These are phyloP conservation scores for Epirrhoe alternata DNA, from an alignment of 2,888 invertebrate genomes.

Conservation along the genomic window DNA sequence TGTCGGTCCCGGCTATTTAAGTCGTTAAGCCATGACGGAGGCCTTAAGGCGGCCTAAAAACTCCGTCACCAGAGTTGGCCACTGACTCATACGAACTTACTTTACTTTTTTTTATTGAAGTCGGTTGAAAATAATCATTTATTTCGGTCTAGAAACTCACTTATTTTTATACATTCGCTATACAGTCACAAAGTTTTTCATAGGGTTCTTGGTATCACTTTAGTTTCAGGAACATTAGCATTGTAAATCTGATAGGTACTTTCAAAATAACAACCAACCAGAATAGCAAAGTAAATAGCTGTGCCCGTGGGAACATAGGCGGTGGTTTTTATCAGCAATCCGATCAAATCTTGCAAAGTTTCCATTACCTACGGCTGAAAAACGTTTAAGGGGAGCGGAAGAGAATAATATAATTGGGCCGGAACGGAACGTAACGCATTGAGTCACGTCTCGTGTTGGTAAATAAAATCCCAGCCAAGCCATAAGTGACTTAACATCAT, in stretches of 20 bases:
- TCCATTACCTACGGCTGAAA: conserved; percentile 47
- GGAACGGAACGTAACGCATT: conserved; percentile 41
- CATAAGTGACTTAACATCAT: conserved; percentile 14
- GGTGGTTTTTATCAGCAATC: conserved; percentile 46
- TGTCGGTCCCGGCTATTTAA: too few species aligned
- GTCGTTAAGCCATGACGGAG: too few species aligned
- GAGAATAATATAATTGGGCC: conserved; percentile 46
- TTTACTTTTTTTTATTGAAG: too few species aligned
- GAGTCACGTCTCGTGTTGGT: conserved; percentile 48
- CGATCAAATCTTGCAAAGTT: conserved; percentile 48
- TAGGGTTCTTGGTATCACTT: neutral
- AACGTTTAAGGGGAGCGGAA: conserved; percentile 46
- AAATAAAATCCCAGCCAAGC: conserved; percentile 39
- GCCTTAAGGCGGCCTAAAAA: too few species aligned
- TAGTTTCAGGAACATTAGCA: conserved; percentile 11
- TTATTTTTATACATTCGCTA: neutral
- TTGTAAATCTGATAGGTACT: conserved; percentile 37
- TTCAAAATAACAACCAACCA: conserved; percentile 38
- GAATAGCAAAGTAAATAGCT: conserved; percentile 45
- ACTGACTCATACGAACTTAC: too few species aligned
- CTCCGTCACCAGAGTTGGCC: too few species aligned
- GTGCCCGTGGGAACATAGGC: conserved; percentile 42
- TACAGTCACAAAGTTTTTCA: neutral
- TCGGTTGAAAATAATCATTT: too few species aligned
- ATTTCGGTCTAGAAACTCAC: neutral